Base-by-base conservation (phyloP, 2,888 invertebrate genomes). In the Beris chalybata region DNA sequence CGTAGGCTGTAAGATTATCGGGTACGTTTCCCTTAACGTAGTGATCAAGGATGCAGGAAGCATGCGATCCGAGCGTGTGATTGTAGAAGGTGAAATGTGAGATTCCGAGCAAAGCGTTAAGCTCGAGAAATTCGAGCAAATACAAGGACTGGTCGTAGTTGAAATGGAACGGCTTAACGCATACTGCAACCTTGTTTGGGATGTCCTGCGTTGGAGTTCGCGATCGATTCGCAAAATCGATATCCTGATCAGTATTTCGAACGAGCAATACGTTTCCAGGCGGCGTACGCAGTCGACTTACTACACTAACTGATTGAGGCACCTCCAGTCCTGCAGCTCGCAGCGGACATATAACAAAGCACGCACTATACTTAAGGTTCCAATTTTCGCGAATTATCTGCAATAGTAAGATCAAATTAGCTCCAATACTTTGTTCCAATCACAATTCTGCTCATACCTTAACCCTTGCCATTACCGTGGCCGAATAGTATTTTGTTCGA, bases 1-100 rank as follows among this genome's bases (percentile, higher is more conserved):
- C 79, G 29, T 69, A 71, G 30, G 77, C 78, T 1, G 80, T 77
- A n/a, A 77, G 73, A 64, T 76, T 76, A 0, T 71, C 77, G 4
- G 80, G 80, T 61, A 79, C 74, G 68, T 76, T 74, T 0, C 79
- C 79, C 4, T 70, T 71, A 53, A 77, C 83, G 69, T 83, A 93
- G 76, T 90, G 85, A 50, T 86, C 83, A 48, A 94, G 82, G 30
- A 93, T 84, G 76, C 95, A 95, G 15, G 86, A 86, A 12, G 92
- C 92, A 59, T 89, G 87, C 0, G 85, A 81, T 22, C 94, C 93
- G 53, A 94, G 83, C 0, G 95, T 93, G 77, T 93, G 91, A 78
- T 95, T 95, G 83, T 95, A 95, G 81, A 95, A 89, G 63, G 92
- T 93, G 79, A 95, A 93, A 78, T 94, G 93, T 59, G 86, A 87